A percentile compares a stretch with the other conserved stretches of the same genome.
Conservation (phyloP, 2,888 invertebrate genomes). For the Frankliniella intonsa region DNA sequence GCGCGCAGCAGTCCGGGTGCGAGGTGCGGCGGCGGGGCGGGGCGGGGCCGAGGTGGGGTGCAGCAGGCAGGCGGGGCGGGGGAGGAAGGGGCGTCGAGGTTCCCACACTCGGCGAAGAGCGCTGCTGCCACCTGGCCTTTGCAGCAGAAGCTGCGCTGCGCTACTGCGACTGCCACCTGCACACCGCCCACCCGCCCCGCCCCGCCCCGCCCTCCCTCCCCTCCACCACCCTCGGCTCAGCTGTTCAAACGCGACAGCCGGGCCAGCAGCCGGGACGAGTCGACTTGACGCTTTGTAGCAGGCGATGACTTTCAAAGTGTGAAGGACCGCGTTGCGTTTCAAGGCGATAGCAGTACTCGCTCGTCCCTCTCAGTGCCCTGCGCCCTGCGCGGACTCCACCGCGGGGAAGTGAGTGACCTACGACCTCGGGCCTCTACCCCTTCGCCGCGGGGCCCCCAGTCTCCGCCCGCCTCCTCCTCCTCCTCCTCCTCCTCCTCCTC, state of each 20-base stretch:
- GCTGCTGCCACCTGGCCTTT: neutral
- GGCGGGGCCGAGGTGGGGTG: neutral
- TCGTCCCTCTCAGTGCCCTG: neutral
- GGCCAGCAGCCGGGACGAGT: neutral
- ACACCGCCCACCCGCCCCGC: neutral
- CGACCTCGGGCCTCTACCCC: too few relatives aligned
- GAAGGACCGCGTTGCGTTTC: neutral
- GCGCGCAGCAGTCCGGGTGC: neutral
- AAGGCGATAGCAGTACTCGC: neutral
- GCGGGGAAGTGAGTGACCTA: neutral
- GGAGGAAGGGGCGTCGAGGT: neutral
- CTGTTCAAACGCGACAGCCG: neutral
- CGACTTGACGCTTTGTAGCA: neutral
- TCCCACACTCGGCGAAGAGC: neutral
- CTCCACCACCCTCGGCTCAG: neutral
- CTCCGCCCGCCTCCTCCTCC: neutral
- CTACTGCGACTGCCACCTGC: conserved; percentile 10
- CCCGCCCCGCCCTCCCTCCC: neutral
- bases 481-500: neutral
- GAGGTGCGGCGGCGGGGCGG: neutral
- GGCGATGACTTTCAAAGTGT: neutral
- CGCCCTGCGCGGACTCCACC: neutral
- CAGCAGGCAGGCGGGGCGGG: neutral
- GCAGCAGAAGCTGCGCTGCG: neutral
- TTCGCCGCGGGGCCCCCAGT: neutral